phyloP scores from a whole-genome alignment of 2,888 invertebrate genomes.

The Eristalis arbustorum region DNA sequence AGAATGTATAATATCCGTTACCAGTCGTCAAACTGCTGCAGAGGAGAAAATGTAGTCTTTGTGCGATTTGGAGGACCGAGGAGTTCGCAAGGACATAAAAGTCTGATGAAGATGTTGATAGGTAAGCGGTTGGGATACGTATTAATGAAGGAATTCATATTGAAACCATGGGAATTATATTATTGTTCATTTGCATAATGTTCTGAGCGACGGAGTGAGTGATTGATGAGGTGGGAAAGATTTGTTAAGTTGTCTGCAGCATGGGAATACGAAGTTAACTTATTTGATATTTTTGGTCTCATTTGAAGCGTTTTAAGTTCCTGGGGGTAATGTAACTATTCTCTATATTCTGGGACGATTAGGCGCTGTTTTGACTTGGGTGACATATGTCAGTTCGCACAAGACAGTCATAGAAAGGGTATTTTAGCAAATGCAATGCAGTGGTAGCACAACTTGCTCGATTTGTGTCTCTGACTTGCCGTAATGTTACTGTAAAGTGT shows the following conservation, averaged over 20 bases:
- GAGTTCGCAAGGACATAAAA: not conserved
- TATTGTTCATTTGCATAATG: not conserved
- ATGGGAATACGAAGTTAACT: not conserved
- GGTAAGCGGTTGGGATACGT: not conserved
- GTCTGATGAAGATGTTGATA: not conserved
- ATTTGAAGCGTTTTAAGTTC: not conserved
- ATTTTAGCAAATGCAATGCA: too few relatives aligned
- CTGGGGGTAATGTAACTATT: too few relatives aligned
- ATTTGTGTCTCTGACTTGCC: too few relatives aligned
- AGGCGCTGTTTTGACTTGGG: too few relatives aligned
- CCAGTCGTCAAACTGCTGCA: conserved; percentile 19
- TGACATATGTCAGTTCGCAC: too few relatives aligned
- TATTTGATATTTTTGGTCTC: not conserved
- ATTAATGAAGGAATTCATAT: not conserved
- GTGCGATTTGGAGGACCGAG: not conserved
- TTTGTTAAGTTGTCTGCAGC: not conserved
- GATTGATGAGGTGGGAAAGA: not conserved
- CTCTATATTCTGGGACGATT: too few relatives aligned
- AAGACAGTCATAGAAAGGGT: too few relatives aligned
- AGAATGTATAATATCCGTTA: conserved; percentile 61
- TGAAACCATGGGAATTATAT: not conserved
- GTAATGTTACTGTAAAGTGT: too few relatives aligned
- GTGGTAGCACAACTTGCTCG: too few relatives aligned
- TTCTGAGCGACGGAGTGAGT: not conserved
- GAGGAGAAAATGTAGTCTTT: not conserved